Evolutionary conservation across 1,140 invertebrate species (phyloP), one percentile per base, ranked within the genome.

Genomic region (Drosophila erecta): DNA sequence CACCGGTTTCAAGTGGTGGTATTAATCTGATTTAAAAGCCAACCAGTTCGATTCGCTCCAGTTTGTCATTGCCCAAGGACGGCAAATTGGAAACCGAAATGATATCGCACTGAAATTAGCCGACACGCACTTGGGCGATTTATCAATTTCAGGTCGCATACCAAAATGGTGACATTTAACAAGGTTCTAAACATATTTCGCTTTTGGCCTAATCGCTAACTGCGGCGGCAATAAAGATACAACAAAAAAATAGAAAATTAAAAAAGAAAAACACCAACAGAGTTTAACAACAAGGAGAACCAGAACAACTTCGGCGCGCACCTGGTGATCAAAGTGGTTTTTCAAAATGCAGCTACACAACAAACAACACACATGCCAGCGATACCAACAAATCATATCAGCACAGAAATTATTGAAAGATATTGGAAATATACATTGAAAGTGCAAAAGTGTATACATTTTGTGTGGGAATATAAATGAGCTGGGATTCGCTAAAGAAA

Each of bases 91-190:
- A 65, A 81, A 79, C 60, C 59, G 55, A n/a, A 65, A 50, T 64
- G 67, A 69, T 76, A 83, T 77, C 33, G 71, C 51, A 43, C 30
- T 33, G 30, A 80, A 80, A 84, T 85, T 85, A 81, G 76, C 58
- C 57, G 66, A 77, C 78, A 86, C 84, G 84, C 83, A 77, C 70
- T 89, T 84, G 75, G 79, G 53, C 79, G 83, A 86, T 87, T 86
- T 86, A 87, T 86, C 83, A 86, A 73, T 79, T 86, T 83, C 84
- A 87, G 85, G 79, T 77, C 79, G 80, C 84, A 87, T 83, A 87
- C 83, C 79, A 44, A 59, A 70, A 73, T 76, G 76, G 76, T 87
- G 83, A 87, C 83, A 87, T 84, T 87, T 87, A 86, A 87, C 84
- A 87, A 87, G 83, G 83, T 86, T 87, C 83, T 74, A 79, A 79